phyloP scores from a whole-genome alignment of 2,888 invertebrate genomes.

The Melikaiella ostensackeni region DNA sequence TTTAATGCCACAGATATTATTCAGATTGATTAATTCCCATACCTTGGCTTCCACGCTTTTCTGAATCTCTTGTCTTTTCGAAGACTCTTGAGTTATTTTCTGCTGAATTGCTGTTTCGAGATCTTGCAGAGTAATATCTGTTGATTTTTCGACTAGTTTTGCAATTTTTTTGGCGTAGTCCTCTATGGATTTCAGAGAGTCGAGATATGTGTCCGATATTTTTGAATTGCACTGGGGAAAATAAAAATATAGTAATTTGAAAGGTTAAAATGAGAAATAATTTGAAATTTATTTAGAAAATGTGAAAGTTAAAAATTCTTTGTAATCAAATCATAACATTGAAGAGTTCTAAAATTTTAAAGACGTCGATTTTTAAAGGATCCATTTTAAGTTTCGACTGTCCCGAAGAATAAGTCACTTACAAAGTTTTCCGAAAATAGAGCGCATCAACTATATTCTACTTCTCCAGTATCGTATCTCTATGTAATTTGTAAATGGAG shows the following conservation, averaged over 20 bases:
- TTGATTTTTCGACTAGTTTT: slow-evolving; percentile 42
- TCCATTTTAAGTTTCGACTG: too few relatives aligned
- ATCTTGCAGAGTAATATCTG: slow-evolving; percentile 35
- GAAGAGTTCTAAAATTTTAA: too few relatives aligned
- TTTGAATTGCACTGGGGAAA: slow-evolving; percentile 54
- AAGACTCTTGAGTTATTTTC: slow-evolving; percentile 44
- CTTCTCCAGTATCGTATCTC: too few relatives aligned
- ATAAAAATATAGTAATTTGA: slow-evolving; percentile 4
- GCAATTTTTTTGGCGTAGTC: slow-evolving; percentile 41
- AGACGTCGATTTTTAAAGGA: too few relatives aligned
- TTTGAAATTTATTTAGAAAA: not conserved
- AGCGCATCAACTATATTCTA: too few relatives aligned
- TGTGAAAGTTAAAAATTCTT: too few relatives aligned
- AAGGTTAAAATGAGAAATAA: not conserved
- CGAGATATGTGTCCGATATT: slow-evolving; percentile 52
- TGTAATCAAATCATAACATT: too few relatives aligned
- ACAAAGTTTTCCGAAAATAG: too few relatives aligned
- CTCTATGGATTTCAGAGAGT: slow-evolving; percentile 42
- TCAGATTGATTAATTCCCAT: slow-evolving; percentile 48
- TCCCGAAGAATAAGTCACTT: too few relatives aligned
- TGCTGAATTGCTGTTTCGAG: slow-evolving; percentile 43
- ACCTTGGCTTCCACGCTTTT: slow-evolving; percentile 47
- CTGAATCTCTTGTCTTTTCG: slow-evolving; percentile 45
- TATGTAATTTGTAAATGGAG: too few relatives aligned
- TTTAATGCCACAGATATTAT: slow-evolving; percentile 51